phyloP scores from a whole-genome alignment of 1,140 invertebrate species.

The Marisa cornuarietis region DNA sequence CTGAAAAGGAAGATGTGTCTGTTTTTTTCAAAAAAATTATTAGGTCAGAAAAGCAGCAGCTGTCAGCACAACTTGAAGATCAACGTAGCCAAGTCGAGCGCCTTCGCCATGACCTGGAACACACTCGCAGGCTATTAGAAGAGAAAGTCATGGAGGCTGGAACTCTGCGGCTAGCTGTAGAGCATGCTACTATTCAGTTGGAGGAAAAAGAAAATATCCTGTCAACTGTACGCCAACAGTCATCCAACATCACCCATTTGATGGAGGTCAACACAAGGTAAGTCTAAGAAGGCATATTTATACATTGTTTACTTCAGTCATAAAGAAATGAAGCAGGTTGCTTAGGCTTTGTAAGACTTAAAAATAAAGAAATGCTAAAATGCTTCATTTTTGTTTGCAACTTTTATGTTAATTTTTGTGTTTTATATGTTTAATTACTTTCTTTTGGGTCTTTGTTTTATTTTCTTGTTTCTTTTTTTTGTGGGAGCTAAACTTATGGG shows the following conservation, averaged over 20 bases:
- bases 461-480: too few species aligned
- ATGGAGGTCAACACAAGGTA: slow-evolving; percentile 45
- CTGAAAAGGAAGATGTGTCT: background rate
- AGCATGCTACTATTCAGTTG: slow-evolving; percentile 51
- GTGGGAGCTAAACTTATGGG: too few species aligned
- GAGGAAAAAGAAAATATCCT: slow-evolving; percentile 60
- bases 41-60: slow-evolving; percentile 40
- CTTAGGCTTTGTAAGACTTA: background rate
- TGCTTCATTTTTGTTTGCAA: too few species aligned
- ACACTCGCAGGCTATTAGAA: slow-evolving; percentile 48
- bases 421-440: too few species aligned
- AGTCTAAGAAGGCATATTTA: background rate
- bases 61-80: slow-evolving; percentile 42
- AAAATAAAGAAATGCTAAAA: too few species aligned
- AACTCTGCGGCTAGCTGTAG: slow-evolving; percentile 41
- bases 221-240: slow-evolving; percentile 48
- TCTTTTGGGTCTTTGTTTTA: too few species aligned
- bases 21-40: background rate
- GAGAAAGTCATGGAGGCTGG: slow-evolving; percentile 50
- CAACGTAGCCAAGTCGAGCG: slow-evolving; percentile 45
- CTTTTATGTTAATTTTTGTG: too few species aligned
- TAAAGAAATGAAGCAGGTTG: background rate
- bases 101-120: slow-evolving; percentile 52
- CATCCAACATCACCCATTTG: slow-evolving; percentile 47
- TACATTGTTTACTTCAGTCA: background rate